These are phyloP conservation scores for Distichodus sexfasciatus DNA, from an alignment of 2,797 vertebrate genomes.

Conservation along the genomic window DNA sequence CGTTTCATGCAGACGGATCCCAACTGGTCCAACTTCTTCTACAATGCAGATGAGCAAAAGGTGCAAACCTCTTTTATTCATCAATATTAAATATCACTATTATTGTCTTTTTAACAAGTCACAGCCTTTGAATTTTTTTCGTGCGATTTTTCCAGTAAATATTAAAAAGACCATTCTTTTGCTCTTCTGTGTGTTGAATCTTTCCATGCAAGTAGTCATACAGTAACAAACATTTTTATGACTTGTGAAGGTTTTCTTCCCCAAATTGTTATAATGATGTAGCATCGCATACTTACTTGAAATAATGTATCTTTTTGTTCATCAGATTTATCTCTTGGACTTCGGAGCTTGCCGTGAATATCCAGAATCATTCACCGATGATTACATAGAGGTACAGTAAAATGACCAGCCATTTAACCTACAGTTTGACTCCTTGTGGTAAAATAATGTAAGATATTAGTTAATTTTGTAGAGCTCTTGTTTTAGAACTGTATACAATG, in stretches of 20 bases:
- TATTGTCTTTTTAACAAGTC: not conserved
- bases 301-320: too few relatives aligned
- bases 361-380: slow-evolving; percentile 80
- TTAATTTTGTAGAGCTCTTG: too few relatives aligned
- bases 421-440: too few relatives aligned
- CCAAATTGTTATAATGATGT: not conserved
- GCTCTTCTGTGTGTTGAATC: too few relatives aligned
- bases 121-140: too few relatives aligned
- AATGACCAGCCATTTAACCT: not conserved
- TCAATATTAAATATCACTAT: not conserved
- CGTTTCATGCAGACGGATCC: slow-evolving; percentile 94
- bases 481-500: too few relatives aligned
- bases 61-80: slow-evolving; percentile 65
- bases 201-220: too few relatives aligned
- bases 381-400: slow-evolving; percentile 83
- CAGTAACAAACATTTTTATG: too few relatives aligned
- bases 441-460: too few relatives aligned
- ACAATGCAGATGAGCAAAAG: slow-evolving; percentile 77
- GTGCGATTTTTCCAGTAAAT: too few relatives aligned
- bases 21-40: slow-evolving; percentile 94
- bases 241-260: not conserved
- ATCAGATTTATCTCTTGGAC: slow-evolving; percentile 82
- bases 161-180: too few relatives aligned
- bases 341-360: slow-evolving; percentile 85
- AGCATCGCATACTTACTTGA: not conserved